These are phyloP conservation scores for Drosophila jambulina DNA, from an alignment of 1,140 invertebrate genomes.

Conservation along the genomic window DNA sequence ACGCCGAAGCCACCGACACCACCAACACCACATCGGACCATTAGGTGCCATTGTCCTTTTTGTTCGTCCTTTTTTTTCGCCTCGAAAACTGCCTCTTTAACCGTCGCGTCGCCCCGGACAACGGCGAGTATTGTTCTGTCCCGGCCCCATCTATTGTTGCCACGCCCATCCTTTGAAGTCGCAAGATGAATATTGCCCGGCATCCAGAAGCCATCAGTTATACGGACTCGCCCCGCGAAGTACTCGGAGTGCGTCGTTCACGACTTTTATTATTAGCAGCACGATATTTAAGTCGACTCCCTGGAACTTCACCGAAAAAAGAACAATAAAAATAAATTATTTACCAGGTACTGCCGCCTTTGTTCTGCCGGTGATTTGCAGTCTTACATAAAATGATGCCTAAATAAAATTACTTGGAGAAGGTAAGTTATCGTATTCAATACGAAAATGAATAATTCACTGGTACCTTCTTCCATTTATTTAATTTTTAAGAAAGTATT, in stretches of 20 bases:
- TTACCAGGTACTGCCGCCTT: background rate
- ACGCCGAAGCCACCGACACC: conserved; percentile 20
- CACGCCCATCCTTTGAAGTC: conserved; percentile 38
- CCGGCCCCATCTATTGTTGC: conserved; percentile 43
- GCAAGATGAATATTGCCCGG: conserved; percentile 43
- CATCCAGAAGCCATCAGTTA: conserved; percentile 49
- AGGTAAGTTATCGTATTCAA: background rate
- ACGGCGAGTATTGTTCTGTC: conserved; percentile 36
- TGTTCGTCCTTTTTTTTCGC: conserved; percentile 17
- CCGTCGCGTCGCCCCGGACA: conserved; percentile 31
- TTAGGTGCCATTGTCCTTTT: conserved; percentile 73
- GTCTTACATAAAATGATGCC: conserved; percentile 1
- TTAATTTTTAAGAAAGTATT: background rate
- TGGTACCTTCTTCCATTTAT: background rate
- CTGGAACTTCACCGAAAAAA: background rate
- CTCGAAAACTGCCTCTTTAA: conserved; percentile 40
- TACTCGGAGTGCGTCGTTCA: conserved; percentile 11
- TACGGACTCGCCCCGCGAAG: conserved; percentile 17
- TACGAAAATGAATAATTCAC: background rate
- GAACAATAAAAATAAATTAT: conserved; percentile 11
- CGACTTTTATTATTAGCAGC: conserved; percentile 32
- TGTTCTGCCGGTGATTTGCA: conserved; percentile 3
- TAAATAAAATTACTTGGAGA: background rate
- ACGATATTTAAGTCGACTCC: conserved; percentile 21
- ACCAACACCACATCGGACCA: conserved; percentile 64